Evolutionary conservation across 1,140 invertebrate genomes (phyloP).

Genomic region (Tyrophagus putrescentiae): DNA sequence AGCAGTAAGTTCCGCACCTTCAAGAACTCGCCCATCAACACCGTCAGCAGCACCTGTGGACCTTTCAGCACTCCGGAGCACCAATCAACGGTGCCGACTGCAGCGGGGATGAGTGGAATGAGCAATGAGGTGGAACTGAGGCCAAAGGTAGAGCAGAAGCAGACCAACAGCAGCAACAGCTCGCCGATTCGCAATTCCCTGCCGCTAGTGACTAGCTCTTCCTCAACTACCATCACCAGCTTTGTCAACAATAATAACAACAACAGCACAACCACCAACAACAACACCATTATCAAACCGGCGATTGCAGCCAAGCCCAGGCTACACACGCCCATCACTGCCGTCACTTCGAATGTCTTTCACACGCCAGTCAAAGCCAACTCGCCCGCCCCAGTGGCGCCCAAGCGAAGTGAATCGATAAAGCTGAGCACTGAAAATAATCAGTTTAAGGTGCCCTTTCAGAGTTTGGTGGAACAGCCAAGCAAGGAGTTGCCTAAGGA

Average conservation of each 20-base stretch:
- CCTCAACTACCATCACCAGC: too few species aligned
- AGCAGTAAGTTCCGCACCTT: background rate
- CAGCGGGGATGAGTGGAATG: too few species aligned
- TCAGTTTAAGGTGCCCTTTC: conserved; percentile 1
- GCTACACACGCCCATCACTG: background rate
- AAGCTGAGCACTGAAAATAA: background rate
- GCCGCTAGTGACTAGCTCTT: too few species aligned
- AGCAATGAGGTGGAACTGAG: too few species aligned
- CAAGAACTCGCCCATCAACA: background rate
- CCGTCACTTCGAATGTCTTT: background rate
- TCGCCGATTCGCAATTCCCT: too few species aligned
- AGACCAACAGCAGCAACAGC: too few species aligned
- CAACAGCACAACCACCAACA: background rate
- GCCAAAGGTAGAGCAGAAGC: too few species aligned
- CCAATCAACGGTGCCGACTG: background rate
- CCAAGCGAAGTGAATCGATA: conserved; percentile 13
- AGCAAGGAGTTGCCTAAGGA: conserved; percentile 20
- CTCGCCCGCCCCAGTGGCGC: background rate
- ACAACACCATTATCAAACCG: background rate
- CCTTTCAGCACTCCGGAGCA: background rate
- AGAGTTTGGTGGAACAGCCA: conserved; percentile 2
- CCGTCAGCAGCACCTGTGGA: background rate
- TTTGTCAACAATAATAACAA: background rate
- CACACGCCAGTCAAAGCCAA: background rate
- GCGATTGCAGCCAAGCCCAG: conserved; percentile 3